phyloP scores from a whole-genome alignment of 2,888 invertebrate species.

The Agrotis segetum region DNA sequence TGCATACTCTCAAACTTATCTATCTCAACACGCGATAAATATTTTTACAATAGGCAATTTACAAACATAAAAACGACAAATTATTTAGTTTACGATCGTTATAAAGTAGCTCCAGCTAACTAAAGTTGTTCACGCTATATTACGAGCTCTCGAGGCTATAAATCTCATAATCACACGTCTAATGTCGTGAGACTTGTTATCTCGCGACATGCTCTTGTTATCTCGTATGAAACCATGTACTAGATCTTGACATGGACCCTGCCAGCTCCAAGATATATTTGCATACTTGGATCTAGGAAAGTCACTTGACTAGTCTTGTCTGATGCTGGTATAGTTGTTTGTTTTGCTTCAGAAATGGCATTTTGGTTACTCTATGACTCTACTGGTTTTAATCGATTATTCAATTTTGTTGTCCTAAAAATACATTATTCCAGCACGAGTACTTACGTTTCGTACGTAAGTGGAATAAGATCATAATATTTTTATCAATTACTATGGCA shows the following conservation, averaged over 20 bases:
- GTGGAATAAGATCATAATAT: too few relatives aligned
- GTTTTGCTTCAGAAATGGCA: neutral
- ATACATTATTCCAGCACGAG: too few relatives aligned
- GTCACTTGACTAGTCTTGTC: conserved; percentile 8
- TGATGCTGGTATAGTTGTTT: too few relatives aligned
- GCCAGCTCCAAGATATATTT: conserved; percentile 40
- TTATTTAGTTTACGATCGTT: conserved; percentile 59
- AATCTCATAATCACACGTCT: conserved; percentile 62
- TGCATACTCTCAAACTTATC: conserved; percentile 7
- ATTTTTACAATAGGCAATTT: conserved; percentile 42
- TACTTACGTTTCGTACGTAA: too few relatives aligned
- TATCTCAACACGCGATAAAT: conserved; percentile 43
- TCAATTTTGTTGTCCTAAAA: too few relatives aligned
- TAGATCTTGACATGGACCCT: conserved; percentile 43
- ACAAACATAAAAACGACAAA: conserved; percentile 52
- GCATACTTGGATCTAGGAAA: conserved; percentile 47
- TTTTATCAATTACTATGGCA: too few relatives aligned
- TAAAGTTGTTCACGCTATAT: conserved; percentile 53
- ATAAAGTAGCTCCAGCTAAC: conserved; percentile 49
- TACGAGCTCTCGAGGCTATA: conserved; percentile 44
- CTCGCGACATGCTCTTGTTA: conserved; percentile 27
- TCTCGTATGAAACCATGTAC: conserved; percentile 36
- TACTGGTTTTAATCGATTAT: too few relatives aligned
- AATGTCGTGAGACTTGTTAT: conserved; percentile 43
- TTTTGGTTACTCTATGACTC: neutral